Evolutionary conservation across 2,113 vertebrate species (phyloP), one percentile per base, ranked within the genome.

Genomic region (Trematocara nigrifrons): DNA sequence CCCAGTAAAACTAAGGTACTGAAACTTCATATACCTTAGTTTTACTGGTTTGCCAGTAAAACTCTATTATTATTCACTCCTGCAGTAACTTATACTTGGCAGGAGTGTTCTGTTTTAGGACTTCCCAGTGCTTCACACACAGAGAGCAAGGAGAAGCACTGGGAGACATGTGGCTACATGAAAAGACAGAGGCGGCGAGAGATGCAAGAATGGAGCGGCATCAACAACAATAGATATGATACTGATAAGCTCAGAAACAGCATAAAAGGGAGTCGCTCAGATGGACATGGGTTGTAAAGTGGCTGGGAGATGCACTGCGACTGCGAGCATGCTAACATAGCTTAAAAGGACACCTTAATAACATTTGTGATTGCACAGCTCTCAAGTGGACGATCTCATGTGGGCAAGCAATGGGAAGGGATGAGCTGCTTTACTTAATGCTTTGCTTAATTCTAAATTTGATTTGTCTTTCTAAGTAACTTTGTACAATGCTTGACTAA

Each of bases 221-320:
- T 49, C 42, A 76, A 76, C 15, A 49, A 49, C 69, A 76, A 49
- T 49, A 49, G 26, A 49, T 76, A 18, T 76, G 22, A 49, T 18
- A 31, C 15, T 0, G 45, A 76, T 76, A 49, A 76, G 15, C 22
- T 76, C 26, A 76, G 26, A 76, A 71, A 26, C 38, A 71, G 20
- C 66, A 0, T 1, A 22, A 71, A 76, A 47, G 42, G 66, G 66
- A 47, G 69, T 49, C 10, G 26, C 22, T 31, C 9, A 18, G 15
- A 31, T 31, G 3, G 42, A 31, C 6, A 0, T 31, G 71, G 71
- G 15, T 1, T 76, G 26, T 0, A 0, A 76, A 76, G 45, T 76
- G 45, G 45, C 26, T 0, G 31, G 71, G 6, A 51, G 4, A 18
- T 49, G 1, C 13, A 0, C 6, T 31, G 9, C 1, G 6, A 76